Conservation (phyloP, 2,888 invertebrate species). For the Andrena bicolor region DNA sequence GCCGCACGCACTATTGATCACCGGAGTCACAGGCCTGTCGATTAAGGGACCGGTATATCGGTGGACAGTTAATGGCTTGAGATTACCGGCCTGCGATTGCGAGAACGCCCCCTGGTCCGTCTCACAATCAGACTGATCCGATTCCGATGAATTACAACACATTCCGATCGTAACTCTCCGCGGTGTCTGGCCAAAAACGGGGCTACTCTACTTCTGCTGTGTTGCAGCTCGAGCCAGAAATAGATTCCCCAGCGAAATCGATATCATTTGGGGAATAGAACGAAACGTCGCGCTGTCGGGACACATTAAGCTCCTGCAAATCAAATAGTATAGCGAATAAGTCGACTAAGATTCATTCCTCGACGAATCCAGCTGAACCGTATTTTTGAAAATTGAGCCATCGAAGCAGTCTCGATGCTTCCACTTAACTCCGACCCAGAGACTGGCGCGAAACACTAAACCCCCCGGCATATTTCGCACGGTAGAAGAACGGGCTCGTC, state of each 20-base stretch:
- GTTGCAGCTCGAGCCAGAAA: not conserved
- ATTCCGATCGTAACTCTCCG: conserved; percentile 53
- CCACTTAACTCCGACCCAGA: not conserved
- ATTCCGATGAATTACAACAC: conserved; percentile 65
- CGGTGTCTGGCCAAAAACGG: conserved; percentile 1
- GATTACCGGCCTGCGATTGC: conserved; percentile 63
- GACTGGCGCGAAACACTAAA: not conserved
- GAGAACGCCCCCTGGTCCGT: conserved; percentile 61
- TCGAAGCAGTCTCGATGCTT: not conserved
- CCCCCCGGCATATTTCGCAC: conserved; percentile 4
- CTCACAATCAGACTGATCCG: conserved; percentile 51
- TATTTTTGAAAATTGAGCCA: not conserved
- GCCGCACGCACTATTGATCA: conserved; percentile 69
- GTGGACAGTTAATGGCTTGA: conserved; percentile 68
- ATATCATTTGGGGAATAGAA: too few species aligned
- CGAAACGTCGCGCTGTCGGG: too few species aligned
- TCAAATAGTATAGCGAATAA: not conserved
- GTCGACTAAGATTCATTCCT: not conserved
- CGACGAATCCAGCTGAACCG: not conserved
- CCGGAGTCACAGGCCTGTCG: conserved; percentile 64
- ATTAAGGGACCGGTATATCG: conserved; percentile 66
- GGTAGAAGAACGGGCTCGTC: not conserved
- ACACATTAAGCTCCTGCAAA: too few species aligned
- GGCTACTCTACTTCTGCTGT: not conserved
- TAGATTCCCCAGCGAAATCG: not conserved